Conservation (phyloP, 2,113 vertebrate genomes). For the Ranitomeya imitator region DNA sequence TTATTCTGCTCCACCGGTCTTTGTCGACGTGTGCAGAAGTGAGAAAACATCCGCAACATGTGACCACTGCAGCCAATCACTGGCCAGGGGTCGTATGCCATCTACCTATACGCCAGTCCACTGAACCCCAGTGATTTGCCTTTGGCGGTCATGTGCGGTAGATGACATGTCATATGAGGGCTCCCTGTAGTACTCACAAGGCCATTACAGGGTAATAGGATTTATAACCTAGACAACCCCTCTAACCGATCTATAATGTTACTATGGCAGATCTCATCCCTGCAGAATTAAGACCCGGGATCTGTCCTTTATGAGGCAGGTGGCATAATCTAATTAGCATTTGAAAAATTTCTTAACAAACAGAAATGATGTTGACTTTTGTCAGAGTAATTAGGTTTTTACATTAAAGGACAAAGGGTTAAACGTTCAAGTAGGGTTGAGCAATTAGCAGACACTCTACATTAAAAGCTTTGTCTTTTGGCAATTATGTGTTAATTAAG, state of each 20-base stretch:
- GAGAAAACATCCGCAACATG: no score
- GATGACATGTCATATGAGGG: no score
- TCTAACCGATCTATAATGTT: not conserved
- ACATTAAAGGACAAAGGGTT: conserved; percentile 47
- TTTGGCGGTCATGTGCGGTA: no score
- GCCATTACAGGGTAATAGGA: no score
- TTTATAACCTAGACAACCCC: no score
- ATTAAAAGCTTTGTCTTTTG: conserved; percentile 21
- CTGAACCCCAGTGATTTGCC: no score
- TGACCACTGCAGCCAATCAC: no score
- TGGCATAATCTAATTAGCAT: not conserved
- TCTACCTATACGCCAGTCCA: no score
- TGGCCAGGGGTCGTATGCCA: no score
- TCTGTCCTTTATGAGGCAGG: not conserved
- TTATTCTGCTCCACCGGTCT: no score
- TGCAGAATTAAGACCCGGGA: not conserved
- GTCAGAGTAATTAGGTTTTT: conserved; percentile 38
- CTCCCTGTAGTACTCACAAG: no score
- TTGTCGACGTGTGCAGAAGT: no score
- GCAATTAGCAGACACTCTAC: conserved; percentile 40
- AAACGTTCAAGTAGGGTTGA: conserved; percentile 34
- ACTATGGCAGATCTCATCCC: not conserved
- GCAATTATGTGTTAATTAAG: conserved; percentile 44
- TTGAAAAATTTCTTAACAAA: not conserved
- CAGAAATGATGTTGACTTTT: conserved; percentile 3